Conservation (phyloP, 2,113 vertebrate species). For the Microcebus lehilahytsara region DNA sequence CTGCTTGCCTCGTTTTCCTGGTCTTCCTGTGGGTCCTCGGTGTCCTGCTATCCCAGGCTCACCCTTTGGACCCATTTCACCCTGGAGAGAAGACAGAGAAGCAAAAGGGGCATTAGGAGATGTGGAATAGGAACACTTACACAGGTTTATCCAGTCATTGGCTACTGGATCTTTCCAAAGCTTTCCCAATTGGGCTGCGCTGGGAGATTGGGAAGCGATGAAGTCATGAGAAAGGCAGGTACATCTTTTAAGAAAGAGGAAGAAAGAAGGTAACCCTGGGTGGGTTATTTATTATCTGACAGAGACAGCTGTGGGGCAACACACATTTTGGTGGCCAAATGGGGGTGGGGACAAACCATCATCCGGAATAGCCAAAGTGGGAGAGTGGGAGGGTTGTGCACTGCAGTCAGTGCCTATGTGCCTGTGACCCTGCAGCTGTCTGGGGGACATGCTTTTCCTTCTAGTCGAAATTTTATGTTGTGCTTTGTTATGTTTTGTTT, state of each 20-base stretch:
- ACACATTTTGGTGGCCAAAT: background rate
- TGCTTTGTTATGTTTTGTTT: background rate
- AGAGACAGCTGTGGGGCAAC: background rate
- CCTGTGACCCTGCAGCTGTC: background rate
- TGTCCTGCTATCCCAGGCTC: conserved; percentile 93
- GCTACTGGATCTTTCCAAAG: background rate
- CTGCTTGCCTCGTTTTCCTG: conserved; percentile 97
- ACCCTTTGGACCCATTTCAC: conserved; percentile 98
- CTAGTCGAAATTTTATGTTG: background rate
- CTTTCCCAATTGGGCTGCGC: background rate
- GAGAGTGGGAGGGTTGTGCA: background rate
- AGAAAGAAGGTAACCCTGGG: background rate
- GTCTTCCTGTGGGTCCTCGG: conserved; percentile 96
- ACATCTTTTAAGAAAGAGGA: background rate
- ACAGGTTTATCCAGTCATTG: accelerated
- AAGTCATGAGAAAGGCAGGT: background rate
- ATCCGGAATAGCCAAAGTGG: background rate
- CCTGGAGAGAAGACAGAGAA: conserved; percentile 82
- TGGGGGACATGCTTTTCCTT: background rate
- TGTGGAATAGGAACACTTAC: background rate
- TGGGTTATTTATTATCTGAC: background rate
- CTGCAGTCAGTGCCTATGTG: background rate
- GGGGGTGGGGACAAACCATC: background rate
- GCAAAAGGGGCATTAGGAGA: conserved; percentile 1
- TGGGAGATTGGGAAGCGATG: background rate